A percentile compares a stretch with the other conserved stretches of the same genome.
Evolutionary conservation across 92 coral and sea anemone species (phyloP).

Genomic region (Plumapathes pennacea): DNA sequence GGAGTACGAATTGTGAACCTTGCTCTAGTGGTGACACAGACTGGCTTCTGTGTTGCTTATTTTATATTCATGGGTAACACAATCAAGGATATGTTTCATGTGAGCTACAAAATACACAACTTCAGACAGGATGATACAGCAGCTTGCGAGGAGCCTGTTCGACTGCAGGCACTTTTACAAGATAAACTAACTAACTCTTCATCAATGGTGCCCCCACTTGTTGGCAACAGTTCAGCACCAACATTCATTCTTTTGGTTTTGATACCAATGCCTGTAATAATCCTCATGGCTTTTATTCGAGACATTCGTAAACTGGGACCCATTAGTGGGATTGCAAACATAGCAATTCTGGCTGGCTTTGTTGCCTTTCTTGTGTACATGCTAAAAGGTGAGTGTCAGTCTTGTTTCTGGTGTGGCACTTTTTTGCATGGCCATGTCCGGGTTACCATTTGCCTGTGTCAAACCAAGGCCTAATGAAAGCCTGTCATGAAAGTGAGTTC

Average conservation of each 20-base stretch:
- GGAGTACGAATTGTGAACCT: conserved; percentile 78
- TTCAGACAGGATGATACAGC: not conserved
- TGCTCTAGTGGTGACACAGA: conserved; percentile 82
- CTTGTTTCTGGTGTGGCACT: too few relatives aligned
- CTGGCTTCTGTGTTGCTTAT: conserved; percentile 91
- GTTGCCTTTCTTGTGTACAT: conserved; percentile 75
- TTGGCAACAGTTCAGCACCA: conserved; percentile 64
- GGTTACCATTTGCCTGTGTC: too few relatives aligned
- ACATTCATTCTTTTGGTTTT: conserved; percentile 66
- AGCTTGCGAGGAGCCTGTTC: not conserved
- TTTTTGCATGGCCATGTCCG: too few relatives aligned
- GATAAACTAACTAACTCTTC: too few relatives aligned
- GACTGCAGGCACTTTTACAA: too few relatives aligned
- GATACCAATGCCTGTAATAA: conserved; percentile 81
- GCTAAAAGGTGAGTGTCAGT: conserved; percentile 69
- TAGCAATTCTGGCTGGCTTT: conserved; percentile 85
- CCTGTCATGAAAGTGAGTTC: too few relatives aligned
- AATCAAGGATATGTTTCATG: conserved; percentile 79
- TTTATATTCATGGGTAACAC: conserved; percentile 97
- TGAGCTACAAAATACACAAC: conserved; percentile 3
- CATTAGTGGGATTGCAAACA: conserved; percentile 89
- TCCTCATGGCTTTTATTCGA: conserved; percentile 79
- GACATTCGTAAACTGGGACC: conserved; percentile 92
- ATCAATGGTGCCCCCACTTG: conserved; percentile 28
- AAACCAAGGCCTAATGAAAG: too few relatives aligned